Evolutionary conservation across 1,140 invertebrate genomes (phyloP).

Genomic region (Pseudomyrmex dendroicus): DNA sequence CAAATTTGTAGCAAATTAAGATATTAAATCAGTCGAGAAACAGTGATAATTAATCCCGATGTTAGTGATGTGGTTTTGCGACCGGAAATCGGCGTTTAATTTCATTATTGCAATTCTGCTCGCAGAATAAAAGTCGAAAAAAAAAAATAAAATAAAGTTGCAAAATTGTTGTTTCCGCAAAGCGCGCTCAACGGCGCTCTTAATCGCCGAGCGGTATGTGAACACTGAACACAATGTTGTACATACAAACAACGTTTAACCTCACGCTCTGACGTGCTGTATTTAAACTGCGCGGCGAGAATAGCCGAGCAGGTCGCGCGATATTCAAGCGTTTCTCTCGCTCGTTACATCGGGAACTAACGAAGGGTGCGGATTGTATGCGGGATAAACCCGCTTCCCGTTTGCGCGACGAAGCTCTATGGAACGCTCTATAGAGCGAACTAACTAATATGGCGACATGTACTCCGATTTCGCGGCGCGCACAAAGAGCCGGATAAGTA

Average conservation of each 20-base stretch:
- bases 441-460: not conserved
- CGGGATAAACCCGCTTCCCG: slow-evolving; percentile 24
- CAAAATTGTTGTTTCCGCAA: not conserved
- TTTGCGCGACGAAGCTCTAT: not conserved
- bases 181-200: not conserved
- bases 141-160: not conserved
- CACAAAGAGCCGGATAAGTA: slow-evolving; percentile 14
- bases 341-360: slow-evolving; percentile 23
- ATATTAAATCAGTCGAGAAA: not conserved
- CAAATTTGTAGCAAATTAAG: not conserved
- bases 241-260: slow-evolving; percentile 46
- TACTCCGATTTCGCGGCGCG: not conserved
- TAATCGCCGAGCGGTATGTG: slow-evolving; percentile 18
- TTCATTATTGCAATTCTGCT: not conserved
- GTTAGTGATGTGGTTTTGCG: not conserved
- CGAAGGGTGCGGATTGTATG: slow-evolving; percentile 35
- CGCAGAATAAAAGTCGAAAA: not conserved
- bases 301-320: slow-evolving; percentile 18
- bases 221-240: slow-evolving; percentile 11
- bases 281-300: slow-evolving; percentile 1
- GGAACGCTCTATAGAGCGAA: not conserved
- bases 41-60: no score
- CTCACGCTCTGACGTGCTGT: not conserved
- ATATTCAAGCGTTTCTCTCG: slow-evolving; percentile 32
- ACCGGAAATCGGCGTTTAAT: slow-evolving; percentile 1